Conservation (phyloP, 2,797 vertebrate species). For the Bucorvus abyssinicus region DNA sequence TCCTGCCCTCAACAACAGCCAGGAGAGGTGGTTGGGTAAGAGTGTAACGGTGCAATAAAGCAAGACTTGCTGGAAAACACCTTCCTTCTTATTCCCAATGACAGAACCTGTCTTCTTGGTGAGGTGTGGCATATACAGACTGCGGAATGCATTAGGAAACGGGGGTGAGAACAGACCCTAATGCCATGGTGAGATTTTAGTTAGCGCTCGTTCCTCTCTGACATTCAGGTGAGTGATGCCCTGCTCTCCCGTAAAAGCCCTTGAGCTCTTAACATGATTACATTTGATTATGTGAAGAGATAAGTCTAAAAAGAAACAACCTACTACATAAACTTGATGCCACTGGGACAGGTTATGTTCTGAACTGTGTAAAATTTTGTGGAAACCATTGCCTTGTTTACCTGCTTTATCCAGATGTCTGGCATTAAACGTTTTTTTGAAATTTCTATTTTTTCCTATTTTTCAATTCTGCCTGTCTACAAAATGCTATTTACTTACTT, state of each 20-base stretch:
- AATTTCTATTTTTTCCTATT: not conserved
- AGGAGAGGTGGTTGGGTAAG: not conserved
- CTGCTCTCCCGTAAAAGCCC: not conserved
- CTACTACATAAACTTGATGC: not conserved
- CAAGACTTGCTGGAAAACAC: not conserved
- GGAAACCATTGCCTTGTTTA: not conserved
- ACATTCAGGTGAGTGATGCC: fast-evolving
- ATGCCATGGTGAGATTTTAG: not conserved
- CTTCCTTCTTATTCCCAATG: not conserved
- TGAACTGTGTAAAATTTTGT: not conserved
- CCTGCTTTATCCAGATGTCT: not conserved
- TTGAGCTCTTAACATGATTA: not conserved
- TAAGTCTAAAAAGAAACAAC: not conserved
- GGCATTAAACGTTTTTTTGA: not conserved
- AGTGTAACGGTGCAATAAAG: too few relatives aligned
- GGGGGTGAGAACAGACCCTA: not conserved
- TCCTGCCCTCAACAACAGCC: not conserved
- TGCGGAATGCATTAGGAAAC: not conserved
- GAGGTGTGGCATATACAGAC: not conserved
- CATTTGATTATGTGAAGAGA: not conserved
- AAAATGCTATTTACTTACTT: not conserved
- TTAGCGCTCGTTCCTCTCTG: not conserved
- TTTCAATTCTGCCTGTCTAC: not conserved
- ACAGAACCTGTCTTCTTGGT: not conserved
- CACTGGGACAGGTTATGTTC: not conserved